Base-by-base conservation (phyloP, 2,888 invertebrate species). In the Crossocerus cetratus region DNA sequence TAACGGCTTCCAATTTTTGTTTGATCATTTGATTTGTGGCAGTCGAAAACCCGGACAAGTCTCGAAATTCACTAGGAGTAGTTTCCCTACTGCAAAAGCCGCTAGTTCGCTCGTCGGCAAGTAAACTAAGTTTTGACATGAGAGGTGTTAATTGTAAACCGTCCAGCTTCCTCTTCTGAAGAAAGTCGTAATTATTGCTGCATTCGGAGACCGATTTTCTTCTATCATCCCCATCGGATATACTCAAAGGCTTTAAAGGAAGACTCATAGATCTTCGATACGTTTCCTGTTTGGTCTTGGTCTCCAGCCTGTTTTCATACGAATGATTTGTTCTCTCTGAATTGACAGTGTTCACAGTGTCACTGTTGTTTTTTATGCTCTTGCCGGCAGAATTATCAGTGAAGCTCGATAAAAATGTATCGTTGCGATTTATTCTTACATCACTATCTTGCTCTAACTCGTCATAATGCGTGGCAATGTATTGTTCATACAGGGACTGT, bases 121-220 rank as follows among this genome's bases (percentile, higher is more conserved):
- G 87, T 60, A 96, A 92, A 78, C 95, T 95, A 54, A 96, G 87
- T 86, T 96, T 96, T 42, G 96, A 95, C 95, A 96, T 95, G 0
- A 96, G 87, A 0, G 96, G 96, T 0, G 96, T 96, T 61, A 96
- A 86, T 72, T 95, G 95, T 0, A 96, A 93, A 0, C 95, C 95
- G 11, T 93, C 93, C 43, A 93, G 78, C 77, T 93, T 93, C 83
- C 92, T 93, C 76, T 84, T 88, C 45, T 86, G 87, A 44, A 88
- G 83, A 16, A 90, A 72, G 61, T 88, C 86, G 44, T 85, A 86
- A 2, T 80, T 72, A 14, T 83, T 83, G 44, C 81, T 78, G 23
- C 81, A 85, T 18, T 87, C 88, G 0, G 87, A 86, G 5, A 81
- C 78, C 3, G 86, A 86, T 74, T 86, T 90, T 23, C 86, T 72